Base-by-base conservation (phyloP, 2,888 invertebrate species). In the Thelaira solivaga region DNA sequence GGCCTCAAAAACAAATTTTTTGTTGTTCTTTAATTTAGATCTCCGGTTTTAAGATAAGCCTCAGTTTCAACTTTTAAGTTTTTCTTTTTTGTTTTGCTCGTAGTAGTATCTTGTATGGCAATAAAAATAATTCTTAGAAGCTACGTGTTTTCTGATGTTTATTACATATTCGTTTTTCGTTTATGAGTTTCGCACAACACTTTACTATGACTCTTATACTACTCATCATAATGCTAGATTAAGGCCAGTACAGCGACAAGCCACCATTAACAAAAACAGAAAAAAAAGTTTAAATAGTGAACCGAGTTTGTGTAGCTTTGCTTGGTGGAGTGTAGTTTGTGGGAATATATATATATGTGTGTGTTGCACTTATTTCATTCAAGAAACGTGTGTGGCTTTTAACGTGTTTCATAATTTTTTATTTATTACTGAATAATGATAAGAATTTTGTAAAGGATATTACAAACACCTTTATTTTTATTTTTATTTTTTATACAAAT, bases 91-190 rank as follows among this genome's bases (percentile, higher is more conserved):
- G n/a, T n/a, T n/a, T n/a, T n/a, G n/a, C n/a, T n/a, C n/a, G n/a
- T n/a, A n/a, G n/a, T n/a, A n/a, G 80, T 84, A 62, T 65, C 49
- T 68, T 64, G 39, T 20, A 49, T 41, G 76, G 76, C 76, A 74
- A 83, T 85, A 84, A 84, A 86, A 83, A 82, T 79, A 82, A 81
- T 84, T 85, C 84, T 82, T 81, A 80, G 82, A 83, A 83, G 80
- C 85, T 85, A 85, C 86, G 85, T 86, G 86, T 76, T 80, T 74
- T 83, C 72, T 81, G 81, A 83, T 81, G 55, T 80, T 80, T 76
- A 75, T 73, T 72, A 71, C 71, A 71, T 49, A 55, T 67, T 72
- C 24, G 10, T 47, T 29, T 11, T 18, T 22, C 31, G 7, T 45
- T 20, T 36, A 2, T 18, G 55, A 29, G 29, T 64, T 73, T 67